phyloP scores from a whole-genome alignment of 1,140 invertebrate genomes.

The Drosophila repletoides region DNA sequence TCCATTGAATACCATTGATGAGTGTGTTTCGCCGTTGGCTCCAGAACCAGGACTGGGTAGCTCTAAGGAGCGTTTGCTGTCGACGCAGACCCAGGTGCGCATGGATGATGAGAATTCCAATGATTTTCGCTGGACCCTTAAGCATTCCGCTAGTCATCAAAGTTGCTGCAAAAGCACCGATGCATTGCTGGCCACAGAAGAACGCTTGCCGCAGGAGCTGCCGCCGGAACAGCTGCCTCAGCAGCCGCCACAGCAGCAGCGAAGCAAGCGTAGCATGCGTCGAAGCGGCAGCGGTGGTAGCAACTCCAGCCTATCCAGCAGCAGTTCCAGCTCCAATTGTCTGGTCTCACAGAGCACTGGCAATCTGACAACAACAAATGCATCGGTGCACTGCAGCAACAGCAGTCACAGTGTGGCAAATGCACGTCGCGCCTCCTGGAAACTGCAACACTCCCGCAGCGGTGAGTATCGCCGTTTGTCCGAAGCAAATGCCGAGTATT shows the following conservation, averaged over 20 bases:
- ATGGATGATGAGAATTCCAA: constrained; percentile 77
- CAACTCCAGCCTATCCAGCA: constrained; percentile 73
- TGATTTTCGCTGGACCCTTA: constrained; percentile 79
- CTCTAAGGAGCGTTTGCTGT: constrained; percentile 60
- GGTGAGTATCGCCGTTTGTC: constrained; percentile 67
- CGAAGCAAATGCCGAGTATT: constrained; percentile 60
- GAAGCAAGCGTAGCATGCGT: constrained; percentile 38
- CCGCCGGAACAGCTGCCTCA: neutral
- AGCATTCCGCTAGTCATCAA: constrained; percentile 69
- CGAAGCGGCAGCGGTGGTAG: constrained; percentile 47
- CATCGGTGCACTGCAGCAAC: constrained; percentile 57
- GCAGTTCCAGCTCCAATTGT: constrained; percentile 65
- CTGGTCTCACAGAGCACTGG: constrained; percentile 61
- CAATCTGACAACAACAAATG: constrained; percentile 57
- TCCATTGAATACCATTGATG: constrained; percentile 74
- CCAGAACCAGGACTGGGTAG: constrained; percentile 38
- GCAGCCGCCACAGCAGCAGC: neutral
- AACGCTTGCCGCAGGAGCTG: constrained; percentile 20
- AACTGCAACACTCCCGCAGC: constrained; percentile 64
- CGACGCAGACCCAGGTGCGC: no score
- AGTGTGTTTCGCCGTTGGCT: constrained; percentile 66
- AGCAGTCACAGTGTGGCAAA: constrained; percentile 54
- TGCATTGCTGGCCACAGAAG: constrained; percentile 58
- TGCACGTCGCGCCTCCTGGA: constrained; percentile 67
- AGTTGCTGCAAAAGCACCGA: constrained; percentile 79